Base-by-base conservation (phyloP, 2,113 vertebrate species). In the Rutilus rutilus region DNA sequence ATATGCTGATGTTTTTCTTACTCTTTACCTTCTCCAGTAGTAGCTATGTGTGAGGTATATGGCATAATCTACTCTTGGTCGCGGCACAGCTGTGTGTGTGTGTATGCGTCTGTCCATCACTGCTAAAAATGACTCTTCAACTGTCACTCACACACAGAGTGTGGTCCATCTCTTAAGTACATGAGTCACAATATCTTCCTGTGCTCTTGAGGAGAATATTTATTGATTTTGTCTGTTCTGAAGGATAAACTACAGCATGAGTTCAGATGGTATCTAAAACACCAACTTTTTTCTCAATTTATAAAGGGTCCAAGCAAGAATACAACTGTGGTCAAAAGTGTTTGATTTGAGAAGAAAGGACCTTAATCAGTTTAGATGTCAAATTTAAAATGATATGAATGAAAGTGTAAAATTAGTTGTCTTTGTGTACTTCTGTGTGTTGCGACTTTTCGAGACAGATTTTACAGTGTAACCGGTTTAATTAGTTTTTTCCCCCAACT, bases 111-210 rank as follows among this genome's bases (percentile, higher is more conserved):
- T 52, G 74, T 77, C 64, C 17, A 25, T 83, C 71, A 47, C 23
- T 62, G 33, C 39, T 75, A 76, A 76, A 84, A 75, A 45, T 75
- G n/a, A 62, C 73, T 76, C n/a, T 42, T 15, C 69, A 62, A 62
- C 83, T 84, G 83, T 75, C 52, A 67, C 42, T 67, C 57, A 62
- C 14, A 62, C 67, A 84, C 71, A 75, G 82, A 60, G 50, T 74
- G 83, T 84, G 71, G 52, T 76, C 54, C 71, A 76, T 45, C 33
- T 84, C 47, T 42, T 76, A 59, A 62, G 47, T 42, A 76, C 69
- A 42, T 12, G 54, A 62, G 82, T 84, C 73, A 30, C 73, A 23
- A 25, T 67, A 33, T 65, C 39, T 81, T 80, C 42, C 47, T 64
- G 23, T 17, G 4, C n/a, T 64, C 78, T 21, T 12, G 25, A 21